Percentiles rank a stretch among this genome's conserved stretches.
phyloP scores from a whole-genome alignment of 1,140 invertebrate species.

The Bombus cullumanus region DNA sequence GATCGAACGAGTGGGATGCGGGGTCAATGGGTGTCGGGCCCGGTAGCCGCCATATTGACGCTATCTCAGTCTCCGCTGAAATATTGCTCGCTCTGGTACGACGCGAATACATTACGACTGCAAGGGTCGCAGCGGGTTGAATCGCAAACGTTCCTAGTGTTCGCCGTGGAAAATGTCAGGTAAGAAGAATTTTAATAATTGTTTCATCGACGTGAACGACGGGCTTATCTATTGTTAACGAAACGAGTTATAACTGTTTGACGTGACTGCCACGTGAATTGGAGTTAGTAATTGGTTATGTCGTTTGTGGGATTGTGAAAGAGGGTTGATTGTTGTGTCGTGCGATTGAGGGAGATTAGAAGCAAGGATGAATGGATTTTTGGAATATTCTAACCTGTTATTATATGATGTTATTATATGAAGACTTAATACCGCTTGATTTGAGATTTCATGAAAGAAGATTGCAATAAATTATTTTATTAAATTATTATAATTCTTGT shows the following conservation, averaged over 20 bases:
- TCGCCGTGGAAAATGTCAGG: background rate
- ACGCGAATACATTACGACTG: slow-evolving; percentile 56
- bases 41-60: slow-evolving; percentile 66
- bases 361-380: no score
- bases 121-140: background rate
- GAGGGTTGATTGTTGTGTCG: background rate
- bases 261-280: background rate
- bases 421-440: no score
- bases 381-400: no score
- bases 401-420: no score
- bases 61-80: slow-evolving; percentile 68
- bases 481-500: no score
- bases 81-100: slow-evolving; percentile 61
- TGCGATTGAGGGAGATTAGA: background rate
- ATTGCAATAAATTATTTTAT: no score
- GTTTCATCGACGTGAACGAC: background rate
- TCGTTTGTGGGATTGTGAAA: background rate
- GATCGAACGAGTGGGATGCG: slow-evolving; percentile 67
- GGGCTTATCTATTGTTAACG: background rate
- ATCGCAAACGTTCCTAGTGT: background rate
- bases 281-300: no score
- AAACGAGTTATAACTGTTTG: no score
- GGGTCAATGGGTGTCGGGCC: slow-evolving; percentile 61
- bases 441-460: no score
- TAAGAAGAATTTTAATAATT: background rate